Evolutionary conservation across 2,888 invertebrate genomes (phyloP).

Genomic region (Clitarchus hookeri): DNA sequence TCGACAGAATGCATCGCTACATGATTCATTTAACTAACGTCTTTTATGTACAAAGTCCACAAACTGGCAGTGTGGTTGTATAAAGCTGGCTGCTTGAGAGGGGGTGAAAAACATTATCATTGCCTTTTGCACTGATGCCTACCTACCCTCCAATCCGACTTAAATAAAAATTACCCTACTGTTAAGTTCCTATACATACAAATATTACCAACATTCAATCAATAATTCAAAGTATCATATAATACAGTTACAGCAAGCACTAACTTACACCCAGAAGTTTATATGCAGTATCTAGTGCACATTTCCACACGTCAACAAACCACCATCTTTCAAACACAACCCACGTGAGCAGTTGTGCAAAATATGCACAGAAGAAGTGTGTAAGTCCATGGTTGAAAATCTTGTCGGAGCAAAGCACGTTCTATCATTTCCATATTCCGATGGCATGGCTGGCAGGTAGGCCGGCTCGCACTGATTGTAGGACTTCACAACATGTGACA

Average conservation of each 20-base stretch:
- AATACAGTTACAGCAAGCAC: conserved; percentile 20
- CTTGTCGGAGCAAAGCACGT: background rate
- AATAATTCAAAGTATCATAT: conserved; percentile 24
- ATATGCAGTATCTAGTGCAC: background rate
- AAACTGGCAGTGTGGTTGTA: conserved; percentile 39
- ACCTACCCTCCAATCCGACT: conserved; percentile 24
- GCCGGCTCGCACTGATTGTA: background rate
- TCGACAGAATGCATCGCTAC: background rate
- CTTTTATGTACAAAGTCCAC: conserved; percentile 39
- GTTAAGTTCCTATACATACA: conserved; percentile 23
- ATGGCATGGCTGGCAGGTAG: conserved; percentile 14
- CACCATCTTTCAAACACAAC: background rate
- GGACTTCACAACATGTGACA: background rate
- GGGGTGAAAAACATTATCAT: conserved; percentile 18
- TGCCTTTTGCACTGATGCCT: conserved; percentile 25
- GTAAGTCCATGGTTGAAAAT: background rate
- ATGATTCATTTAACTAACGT: background rate
- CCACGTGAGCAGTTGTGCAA: background rate
- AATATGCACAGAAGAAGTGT: background rate
- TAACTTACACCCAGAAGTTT: background rate
- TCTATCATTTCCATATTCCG: background rate
- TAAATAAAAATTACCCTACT: conserved; percentile 25
- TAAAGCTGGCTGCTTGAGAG: conserved; percentile 37
- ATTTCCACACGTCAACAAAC: background rate
- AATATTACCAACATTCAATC: conserved; percentile 26